Conservation (phyloP, 2,888 invertebrate genomes). For the Ectemnius cavifrons region DNA sequence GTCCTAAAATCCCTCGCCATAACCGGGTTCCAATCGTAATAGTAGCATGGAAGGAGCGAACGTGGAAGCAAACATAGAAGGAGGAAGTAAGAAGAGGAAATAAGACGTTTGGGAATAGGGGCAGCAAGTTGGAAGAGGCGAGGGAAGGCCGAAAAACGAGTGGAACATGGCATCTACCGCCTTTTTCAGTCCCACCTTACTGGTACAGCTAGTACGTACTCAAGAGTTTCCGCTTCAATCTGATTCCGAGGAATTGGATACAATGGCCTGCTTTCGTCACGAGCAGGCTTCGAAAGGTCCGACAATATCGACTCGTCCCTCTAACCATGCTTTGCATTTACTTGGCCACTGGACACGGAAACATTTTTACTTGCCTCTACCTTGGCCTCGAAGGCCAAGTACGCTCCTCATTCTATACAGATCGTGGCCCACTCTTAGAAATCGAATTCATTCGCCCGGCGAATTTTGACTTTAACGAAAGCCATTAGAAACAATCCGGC, state of each 20-base stretch:
- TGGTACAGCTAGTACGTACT: slow-evolving; percentile 32
- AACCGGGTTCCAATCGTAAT: slow-evolving; percentile 58
- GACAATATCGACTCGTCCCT: slow-evolving; percentile 40
- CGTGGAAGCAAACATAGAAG: not conserved
- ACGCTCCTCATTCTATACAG: slow-evolving; percentile 16
- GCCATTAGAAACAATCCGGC: no score
- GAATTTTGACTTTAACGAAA: not conserved
- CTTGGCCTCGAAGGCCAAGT: slow-evolving; percentile 12
- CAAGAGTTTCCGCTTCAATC: slow-evolving; percentile 45
- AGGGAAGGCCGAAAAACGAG: not conserved
- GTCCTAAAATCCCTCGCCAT: slow-evolving; percentile 62
- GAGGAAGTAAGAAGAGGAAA: not conserved
- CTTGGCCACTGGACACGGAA: not conserved
- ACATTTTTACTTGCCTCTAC: slow-evolving; percentile 14
- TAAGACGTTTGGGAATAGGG: not conserved
- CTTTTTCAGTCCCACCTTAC: slow-evolving; percentile 41
- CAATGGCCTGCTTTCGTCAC: slow-evolving; percentile 42
- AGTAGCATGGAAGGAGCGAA: not conserved
- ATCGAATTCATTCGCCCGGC: slow-evolving; percentile 17
- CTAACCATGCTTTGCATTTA: slow-evolving; percentile 41
- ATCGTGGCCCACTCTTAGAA: slow-evolving; percentile 16
- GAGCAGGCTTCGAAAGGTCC: slow-evolving; percentile 34
- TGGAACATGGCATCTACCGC: slow-evolving; percentile 23
- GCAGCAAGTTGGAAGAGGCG: not conserved
- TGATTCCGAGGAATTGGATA: slow-evolving; percentile 50